Conservation (phyloP, 2,888 invertebrate species). For the Mythimna pallens region DNA sequence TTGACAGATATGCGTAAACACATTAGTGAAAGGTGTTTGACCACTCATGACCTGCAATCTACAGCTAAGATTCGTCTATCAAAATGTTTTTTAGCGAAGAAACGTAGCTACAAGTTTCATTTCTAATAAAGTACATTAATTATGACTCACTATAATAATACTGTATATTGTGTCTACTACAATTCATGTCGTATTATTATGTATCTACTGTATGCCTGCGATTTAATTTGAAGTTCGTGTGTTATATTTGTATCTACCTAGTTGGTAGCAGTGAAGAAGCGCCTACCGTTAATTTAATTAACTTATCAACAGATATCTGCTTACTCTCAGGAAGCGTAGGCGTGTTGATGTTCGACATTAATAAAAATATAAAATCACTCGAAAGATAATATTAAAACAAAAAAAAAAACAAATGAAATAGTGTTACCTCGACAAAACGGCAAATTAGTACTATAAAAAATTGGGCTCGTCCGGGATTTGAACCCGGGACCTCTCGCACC, state of each 20-base stretch:
- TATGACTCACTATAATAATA: not conserved
- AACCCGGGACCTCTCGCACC: constrained; percentile 92
- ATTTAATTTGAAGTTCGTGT: not conserved
- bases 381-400: not conserved
- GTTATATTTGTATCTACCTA: not conserved
- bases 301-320: not conserved
- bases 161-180: not conserved
- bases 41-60: constrained; percentile 22
- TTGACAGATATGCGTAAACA: constrained; percentile 24
- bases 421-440: not conserved
- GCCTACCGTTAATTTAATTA: no score
- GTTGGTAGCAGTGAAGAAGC: no score
- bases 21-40: constrained; percentile 70
- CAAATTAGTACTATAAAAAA: constrained; percentile 37
- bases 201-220: not conserved
- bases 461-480: constrained; percentile 91
- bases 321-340: not conserved
- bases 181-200: not conserved
- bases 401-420: not conserved
- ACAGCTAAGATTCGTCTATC: not conserved
- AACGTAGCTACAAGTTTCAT: not conserved
- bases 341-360: not conserved
- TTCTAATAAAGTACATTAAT: not conserved
- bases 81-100: not conserved
- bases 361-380: not conserved